Percentiles rank a stretch among this genome's conserved stretches.
Evolutionary conservation across 2,888 invertebrate genomes (phyloP).

Genomic region (Eupeodes luniger): DNA sequence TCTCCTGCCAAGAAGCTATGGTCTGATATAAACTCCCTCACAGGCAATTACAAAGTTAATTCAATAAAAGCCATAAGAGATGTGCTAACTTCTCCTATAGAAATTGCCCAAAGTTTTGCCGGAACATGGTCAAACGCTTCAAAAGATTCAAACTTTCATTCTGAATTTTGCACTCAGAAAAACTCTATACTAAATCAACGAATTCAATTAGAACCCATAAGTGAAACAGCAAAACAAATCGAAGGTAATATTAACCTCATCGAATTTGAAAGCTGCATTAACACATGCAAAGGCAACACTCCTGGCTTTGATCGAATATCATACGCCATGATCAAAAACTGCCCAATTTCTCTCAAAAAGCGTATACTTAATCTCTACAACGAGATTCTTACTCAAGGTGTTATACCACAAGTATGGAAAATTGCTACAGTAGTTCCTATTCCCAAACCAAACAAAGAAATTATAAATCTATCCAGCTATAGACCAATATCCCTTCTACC

Average conservation of each 20-base stretch:
- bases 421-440: conserved; percentile 22
- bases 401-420: conserved; percentile 51
- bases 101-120: conserved; percentile 14
- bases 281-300: conserved; percentile 40
- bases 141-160: conserved; percentile 13
- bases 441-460: conserved; percentile 25
- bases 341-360: conserved; percentile 16
- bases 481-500: conserved; percentile 57
- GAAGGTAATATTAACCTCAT: too few species aligned
- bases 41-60: conserved; percentile 11
- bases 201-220: too few species aligned
- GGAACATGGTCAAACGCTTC: conserved; percentile 12
- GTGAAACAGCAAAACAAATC: too few species aligned
- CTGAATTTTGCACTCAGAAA: conserved; percentile 14
- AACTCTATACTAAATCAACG: neutral
- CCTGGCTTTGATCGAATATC: conserved; percentile 46
- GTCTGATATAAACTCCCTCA: conserved; percentile 44
- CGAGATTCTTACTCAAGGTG: conserved; percentile 9
- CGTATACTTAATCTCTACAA: neutral
- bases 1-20: conserved; percentile 22
- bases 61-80: conserved; percentile 35
- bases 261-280: conserved; percentile 14
- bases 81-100: conserved; percentile 15
- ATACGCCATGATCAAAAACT: conserved; percentile 43
- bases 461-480: conserved; percentile 17